phyloP scores from a whole-genome alignment of 2,113 vertebrate genomes.

The Sterrhoptilus dennistouni region DNA sequence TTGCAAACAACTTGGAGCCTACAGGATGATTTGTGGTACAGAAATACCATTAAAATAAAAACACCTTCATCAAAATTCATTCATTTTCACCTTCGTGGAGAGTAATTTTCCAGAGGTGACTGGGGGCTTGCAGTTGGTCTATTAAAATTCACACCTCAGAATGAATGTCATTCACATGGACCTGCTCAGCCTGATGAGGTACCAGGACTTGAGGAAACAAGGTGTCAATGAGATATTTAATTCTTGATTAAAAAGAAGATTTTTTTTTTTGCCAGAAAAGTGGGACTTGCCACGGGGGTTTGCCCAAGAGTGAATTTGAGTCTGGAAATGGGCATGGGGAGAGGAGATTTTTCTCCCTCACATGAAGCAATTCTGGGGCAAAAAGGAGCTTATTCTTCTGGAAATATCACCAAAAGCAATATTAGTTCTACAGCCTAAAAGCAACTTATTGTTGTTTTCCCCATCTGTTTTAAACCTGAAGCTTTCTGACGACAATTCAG shows the following conservation, averaged over 20 bases:
- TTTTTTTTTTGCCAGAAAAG: neutral
- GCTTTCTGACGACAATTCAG: neutral
- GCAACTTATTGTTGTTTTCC: neutral
- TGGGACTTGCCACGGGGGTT: no score
- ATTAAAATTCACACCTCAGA: neutral
- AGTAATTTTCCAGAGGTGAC: neutral
- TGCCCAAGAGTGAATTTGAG: neutral
- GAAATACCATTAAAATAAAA: neutral
- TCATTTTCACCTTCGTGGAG: neutral
- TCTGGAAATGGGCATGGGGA: neutral
- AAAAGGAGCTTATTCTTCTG: neutral
- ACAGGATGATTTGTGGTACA: neutral
- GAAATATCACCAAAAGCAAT: neutral
- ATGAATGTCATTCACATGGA: neutral
- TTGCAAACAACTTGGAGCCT: neutral
- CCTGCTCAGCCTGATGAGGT: neutral
- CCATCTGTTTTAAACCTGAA: neutral
- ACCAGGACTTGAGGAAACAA: neutral
- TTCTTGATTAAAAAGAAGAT: neutral
- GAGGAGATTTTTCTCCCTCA: neutral
- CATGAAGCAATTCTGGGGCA: neutral
- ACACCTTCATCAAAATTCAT: neutral
- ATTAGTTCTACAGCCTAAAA: neutral
- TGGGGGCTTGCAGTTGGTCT: neutral
- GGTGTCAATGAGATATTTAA: neutral